Conservation (phyloP, 2,797 vertebrate genomes). For the Lates japonicus region DNA sequence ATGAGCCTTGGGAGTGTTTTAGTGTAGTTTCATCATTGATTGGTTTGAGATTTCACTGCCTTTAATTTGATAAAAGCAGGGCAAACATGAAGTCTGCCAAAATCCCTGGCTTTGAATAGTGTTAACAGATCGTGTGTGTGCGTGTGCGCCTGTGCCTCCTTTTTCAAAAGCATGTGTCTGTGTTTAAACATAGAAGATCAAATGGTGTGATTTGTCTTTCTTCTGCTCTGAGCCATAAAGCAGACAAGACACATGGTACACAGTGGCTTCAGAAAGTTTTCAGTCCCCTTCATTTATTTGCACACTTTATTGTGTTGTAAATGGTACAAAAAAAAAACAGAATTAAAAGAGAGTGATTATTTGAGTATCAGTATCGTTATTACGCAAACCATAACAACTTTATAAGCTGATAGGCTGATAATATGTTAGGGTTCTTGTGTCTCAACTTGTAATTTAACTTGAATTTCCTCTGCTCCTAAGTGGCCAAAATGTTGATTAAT, state of each 20-base stretch:
- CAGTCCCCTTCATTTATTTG: background rate
- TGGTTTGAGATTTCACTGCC: constrained; percentile 60
- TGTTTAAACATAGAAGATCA: constrained; percentile 55
- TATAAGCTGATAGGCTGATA: background rate
- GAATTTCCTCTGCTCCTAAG: background rate
- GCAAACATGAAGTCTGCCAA: constrained; percentile 53
- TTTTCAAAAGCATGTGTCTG: constrained; percentile 31
- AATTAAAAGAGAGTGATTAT: background rate
- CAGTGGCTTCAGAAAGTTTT: background rate
- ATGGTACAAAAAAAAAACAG: background rate
- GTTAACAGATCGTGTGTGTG: constrained; percentile 26
- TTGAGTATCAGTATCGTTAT: no score
- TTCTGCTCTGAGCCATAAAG: constrained; percentile 31
- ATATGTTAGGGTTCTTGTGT: background rate
- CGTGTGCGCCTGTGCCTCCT: constrained; percentile 36
- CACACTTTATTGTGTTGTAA: background rate
- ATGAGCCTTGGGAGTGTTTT: constrained; percentile 59
- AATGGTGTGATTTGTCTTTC: constrained; percentile 38
- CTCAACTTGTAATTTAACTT: background rate
- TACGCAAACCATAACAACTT: background rate
- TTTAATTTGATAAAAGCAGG: constrained; percentile 69
- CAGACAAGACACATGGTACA: constrained; percentile 3
- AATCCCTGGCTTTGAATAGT: constrained; percentile 56
- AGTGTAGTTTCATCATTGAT: constrained; percentile 66
- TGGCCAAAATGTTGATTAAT: background rate